Conservation (phyloP, 2,888 invertebrate genomes). For the Trichogramma dendrolimi region DNA sequence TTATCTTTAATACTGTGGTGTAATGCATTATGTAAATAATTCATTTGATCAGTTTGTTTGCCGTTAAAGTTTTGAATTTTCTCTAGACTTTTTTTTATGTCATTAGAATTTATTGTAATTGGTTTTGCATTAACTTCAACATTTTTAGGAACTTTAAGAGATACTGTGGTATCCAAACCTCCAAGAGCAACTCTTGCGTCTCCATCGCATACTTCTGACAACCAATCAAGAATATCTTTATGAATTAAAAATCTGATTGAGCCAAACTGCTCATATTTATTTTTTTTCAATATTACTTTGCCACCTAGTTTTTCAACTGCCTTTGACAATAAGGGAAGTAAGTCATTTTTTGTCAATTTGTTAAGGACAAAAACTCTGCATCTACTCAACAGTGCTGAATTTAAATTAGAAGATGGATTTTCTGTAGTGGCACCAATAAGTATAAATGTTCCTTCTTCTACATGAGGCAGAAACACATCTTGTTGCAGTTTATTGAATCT, state of each 20-base stretch:
- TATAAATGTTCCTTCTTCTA: slow-evolving; percentile 74
- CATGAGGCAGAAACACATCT: slow-evolving; percentile 74
- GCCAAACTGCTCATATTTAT: neutral
- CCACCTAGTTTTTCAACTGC: slow-evolving; percentile 55
- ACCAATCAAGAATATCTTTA: slow-evolving; percentile 62
- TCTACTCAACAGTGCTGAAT: slow-evolving; percentile 73
- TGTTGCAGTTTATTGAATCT: slow-evolving; percentile 82
- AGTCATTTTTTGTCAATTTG: slow-evolving; percentile 61
- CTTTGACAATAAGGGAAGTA: slow-evolving; percentile 61
- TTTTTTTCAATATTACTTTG: slow-evolving; percentile 3
- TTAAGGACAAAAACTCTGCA: slow-evolving; percentile 73
- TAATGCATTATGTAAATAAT: slow-evolving; percentile 75
- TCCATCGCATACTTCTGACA: slow-evolving; percentile 75
- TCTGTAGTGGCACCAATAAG: slow-evolving; percentile 82
- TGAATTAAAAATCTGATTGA: slow-evolving; percentile 53
- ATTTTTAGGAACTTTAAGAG: slow-evolving; percentile 48
- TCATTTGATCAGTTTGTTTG: slow-evolving; percentile 75
- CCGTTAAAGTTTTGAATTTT: slow-evolving; percentile 75
- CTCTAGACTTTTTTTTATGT: slow-evolving; percentile 71
- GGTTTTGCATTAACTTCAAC: slow-evolving; percentile 41
- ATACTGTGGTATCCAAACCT: slow-evolving; percentile 68
- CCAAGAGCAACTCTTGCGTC: slow-evolving; percentile 76
- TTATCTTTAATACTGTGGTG: slow-evolving; percentile 79
- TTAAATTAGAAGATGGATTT: slow-evolving; percentile 82
- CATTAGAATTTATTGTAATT: slow-evolving; percentile 56